These are phyloP conservation scores for Pharmacophagus antenor DNA, from an alignment of 2,888 invertebrate genomes.

Conservation along the genomic window DNA sequence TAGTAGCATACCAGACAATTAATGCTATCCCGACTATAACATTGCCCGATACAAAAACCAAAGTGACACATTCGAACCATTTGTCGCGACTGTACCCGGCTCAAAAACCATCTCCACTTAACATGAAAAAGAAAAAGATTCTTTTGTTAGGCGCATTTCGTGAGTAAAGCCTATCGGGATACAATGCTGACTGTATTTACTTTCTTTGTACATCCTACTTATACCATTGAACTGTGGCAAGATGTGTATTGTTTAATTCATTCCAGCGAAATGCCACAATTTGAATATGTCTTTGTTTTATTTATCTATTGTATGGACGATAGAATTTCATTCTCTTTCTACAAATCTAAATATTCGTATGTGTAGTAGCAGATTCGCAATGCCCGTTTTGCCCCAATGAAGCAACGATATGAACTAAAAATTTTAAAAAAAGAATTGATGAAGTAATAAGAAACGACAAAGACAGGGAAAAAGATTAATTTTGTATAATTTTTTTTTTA, in stretches of 20 bases:
- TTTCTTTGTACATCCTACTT: constrained; percentile 69
- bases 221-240: constrained; percentile 42
- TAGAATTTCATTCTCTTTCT: no score
- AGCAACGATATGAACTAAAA: no score
- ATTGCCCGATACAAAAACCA: constrained; percentile 21
- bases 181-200: constrained; percentile 59
- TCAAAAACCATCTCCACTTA: constrained; percentile 68
- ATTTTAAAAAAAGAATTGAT: no score
- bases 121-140: constrained; percentile 71
- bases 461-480: no score
- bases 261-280: constrained; percentile 4
- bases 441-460: no score
- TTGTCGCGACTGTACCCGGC: constrained; percentile 50
- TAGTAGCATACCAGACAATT: not conserved
- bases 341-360: no score
- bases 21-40: not conserved
- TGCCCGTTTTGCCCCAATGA: no score
- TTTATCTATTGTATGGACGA: not conserved
- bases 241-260: constrained; percentile 37
- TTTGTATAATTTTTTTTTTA: no score
- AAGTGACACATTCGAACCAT: constrained; percentile 22
- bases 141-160: constrained; percentile 68
- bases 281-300: constrained; percentile 12
- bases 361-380: no score
- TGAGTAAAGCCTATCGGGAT: constrained; percentile 72